A percentile compares a stretch with the other conserved stretches of the same genome.
Evolutionary conservation across 2,888 invertebrate species (phyloP).

Genomic region (Drosophila emarginata): DNA sequence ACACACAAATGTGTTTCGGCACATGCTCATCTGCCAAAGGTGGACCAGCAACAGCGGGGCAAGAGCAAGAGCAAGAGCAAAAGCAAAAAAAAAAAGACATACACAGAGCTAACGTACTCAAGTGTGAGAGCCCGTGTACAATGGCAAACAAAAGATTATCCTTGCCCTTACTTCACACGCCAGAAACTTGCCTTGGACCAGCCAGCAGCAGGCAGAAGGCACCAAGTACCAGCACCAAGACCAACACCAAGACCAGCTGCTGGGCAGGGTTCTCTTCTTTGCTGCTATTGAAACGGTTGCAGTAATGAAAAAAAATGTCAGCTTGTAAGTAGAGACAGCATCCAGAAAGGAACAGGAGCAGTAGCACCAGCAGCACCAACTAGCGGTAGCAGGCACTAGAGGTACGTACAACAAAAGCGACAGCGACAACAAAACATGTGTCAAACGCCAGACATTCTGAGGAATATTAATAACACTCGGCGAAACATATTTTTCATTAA

Average conservation of each 20-base stretch:
- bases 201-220: constrained; percentile 5
- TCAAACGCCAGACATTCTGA: constrained; percentile 76
- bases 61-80: background rate
- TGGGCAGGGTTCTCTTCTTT: constrained; percentile 33
- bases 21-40: constrained; percentile 6
- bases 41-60: background rate
- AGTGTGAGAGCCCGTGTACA: constrained; percentile 51
- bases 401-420: constrained; percentile 46
- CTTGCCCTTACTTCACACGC: constrained; percentile 67
- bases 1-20: constrained; percentile 45
- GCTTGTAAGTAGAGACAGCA: constrained; percentile 44
- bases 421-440: constrained; percentile 74
- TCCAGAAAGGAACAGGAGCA: background rate
- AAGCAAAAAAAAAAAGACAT: constrained; percentile 1
- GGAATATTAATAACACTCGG: constrained; percentile 76
- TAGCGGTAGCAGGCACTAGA: constrained; percentile 22
- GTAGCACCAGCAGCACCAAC: constrained; percentile 6
- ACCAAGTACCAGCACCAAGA: background rate
- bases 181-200: constrained; percentile 48
- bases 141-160: constrained; percentile 74
- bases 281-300: constrained; percentile 70
- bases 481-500: constrained; percentile 75
- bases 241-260: constrained; percentile 15
- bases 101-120: constrained; percentile 19
- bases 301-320: constrained; percentile 77